Percentiles rank a stretch among this genome's conserved stretches.
Evolutionary conservation across 1,140 invertebrate species (phyloP).

Genomic region (Paraescarpia echinospica): DNA sequence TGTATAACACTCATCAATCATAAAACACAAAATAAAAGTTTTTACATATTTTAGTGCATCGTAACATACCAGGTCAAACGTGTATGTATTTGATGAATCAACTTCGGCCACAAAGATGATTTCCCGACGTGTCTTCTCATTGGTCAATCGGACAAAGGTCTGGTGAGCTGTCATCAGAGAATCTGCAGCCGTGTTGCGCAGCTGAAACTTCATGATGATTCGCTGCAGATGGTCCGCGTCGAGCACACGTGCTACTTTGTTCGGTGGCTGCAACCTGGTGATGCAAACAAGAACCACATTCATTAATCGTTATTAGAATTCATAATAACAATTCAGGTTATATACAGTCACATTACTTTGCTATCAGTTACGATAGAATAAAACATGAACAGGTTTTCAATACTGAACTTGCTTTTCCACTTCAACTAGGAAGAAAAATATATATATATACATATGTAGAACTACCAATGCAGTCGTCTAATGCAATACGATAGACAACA

Average conservation of each 20-base stretch:
- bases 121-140: constrained; percentile 72
- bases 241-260: constrained; percentile 64
- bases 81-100: constrained; percentile 81
- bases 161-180: constrained; percentile 82
- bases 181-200: constrained; percentile 73
- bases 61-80: constrained; percentile 80
- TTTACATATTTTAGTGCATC: constrained; percentile 5
- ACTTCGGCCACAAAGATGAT: constrained; percentile 91
- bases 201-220: constrained; percentile 77
- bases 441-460: no score
- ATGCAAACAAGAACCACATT: constrained; percentile 16
- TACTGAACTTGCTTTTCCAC: background rate
- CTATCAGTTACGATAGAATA: background rate
- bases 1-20: no score
- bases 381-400: background rate
- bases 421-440: no score
- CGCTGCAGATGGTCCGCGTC: constrained; percentile 89
- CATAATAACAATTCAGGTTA: no score
- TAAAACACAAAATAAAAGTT: background rate
- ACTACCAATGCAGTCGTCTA: constrained; percentile 16
- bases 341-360: background rate
- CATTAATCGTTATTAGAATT: background rate
- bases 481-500: no score
- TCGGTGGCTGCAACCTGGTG: constrained; percentile 70
- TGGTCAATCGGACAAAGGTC: constrained; percentile 81